Base-by-base conservation (phyloP, 2,797 vertebrate genomes). In the Gymnopithys bicolor region DNA sequence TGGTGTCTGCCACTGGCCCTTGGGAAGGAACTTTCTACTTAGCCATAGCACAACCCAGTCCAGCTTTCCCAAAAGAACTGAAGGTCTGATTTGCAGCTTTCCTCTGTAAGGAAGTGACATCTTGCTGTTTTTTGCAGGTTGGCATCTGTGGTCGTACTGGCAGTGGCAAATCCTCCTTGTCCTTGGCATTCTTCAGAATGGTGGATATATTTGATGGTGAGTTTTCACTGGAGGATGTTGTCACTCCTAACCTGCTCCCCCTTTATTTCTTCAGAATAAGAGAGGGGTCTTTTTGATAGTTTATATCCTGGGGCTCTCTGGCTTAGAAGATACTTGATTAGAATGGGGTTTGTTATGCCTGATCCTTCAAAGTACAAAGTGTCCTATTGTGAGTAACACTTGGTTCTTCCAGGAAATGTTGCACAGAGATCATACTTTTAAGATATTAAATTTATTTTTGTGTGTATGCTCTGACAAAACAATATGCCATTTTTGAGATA, bases 161-260 rank as follows among this genome's bases (percentile, higher is more conserved):
- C 95, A 99, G 99, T 1, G 99, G 99, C 70, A 99, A 99, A 95
- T 99, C 99, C 2, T 99, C 99, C 1, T 96, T 99, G 67, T 99
- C 99, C 5, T 96, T 99, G 98, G 99, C 99, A 0, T 99, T 99
- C 96, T 99, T 99, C 99, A 98, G 99, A 95, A 99, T 99, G 99
- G 99, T 99, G 92, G 99, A 99, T 64, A 99, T 99, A 86, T 99
- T 99, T 94, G 99, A 99, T 95, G 99, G 99, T 99, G 92, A 97
- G 98, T 98, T 90, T 79, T 49, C 51, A 76, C 35, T 51, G 16
- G 12, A 37, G 8, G 22, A 9, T 66, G 19, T 21, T 91, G 28
- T 78, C 88, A 78, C 63, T 51, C 23, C 74, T 91, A 45, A 63
- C 12, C 33, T 74, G 7, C 24, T 92, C 2, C 14, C 46, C 24